A percentile compares a stretch with the other conserved stretches of the same genome.
Conservation (phyloP, 2,113 vertebrate species). For the Myiozetetes cayanensis region DNA sequence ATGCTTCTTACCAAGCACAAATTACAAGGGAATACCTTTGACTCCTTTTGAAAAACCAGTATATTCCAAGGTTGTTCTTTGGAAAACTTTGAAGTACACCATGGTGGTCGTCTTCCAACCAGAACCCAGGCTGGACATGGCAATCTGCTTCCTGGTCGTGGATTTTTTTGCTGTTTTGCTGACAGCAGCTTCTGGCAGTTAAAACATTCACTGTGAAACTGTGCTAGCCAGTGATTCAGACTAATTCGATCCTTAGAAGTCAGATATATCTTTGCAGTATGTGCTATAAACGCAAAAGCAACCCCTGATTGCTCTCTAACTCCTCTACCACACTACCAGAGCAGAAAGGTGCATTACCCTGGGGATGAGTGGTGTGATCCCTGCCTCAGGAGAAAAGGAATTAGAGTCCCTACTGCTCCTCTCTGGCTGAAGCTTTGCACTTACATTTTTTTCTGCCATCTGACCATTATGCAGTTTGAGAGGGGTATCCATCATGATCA, state of each 20-base stretch:
- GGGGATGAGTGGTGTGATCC: background rate
- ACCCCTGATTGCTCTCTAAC: background rate
- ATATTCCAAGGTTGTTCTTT: background rate
- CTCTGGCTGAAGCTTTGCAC: background rate
- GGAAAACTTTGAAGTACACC: background rate
- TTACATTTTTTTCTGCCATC: background rate
- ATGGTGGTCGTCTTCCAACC: background rate
- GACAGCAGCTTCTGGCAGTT: background rate
- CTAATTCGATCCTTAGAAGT: background rate
- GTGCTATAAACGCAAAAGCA: background rate
- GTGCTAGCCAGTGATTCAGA: background rate
- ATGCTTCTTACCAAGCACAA: background rate
- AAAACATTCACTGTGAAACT: background rate
- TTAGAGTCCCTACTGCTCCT: background rate
- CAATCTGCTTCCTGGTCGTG: background rate
- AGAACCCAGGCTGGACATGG: background rate
- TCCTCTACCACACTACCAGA: background rate
- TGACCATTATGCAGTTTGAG: background rate
- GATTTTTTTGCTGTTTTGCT: background rate
- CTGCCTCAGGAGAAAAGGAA: background rate
- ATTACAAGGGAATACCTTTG: background rate
- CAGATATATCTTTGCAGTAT: background rate
- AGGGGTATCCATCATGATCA: rapidly evolving
- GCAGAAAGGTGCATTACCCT: background rate
- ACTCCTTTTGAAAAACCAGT: background rate